Evolutionary conservation across 2,797 vertebrate genomes (phyloP).

Genomic region (Pyrocephalus nanus): DNA sequence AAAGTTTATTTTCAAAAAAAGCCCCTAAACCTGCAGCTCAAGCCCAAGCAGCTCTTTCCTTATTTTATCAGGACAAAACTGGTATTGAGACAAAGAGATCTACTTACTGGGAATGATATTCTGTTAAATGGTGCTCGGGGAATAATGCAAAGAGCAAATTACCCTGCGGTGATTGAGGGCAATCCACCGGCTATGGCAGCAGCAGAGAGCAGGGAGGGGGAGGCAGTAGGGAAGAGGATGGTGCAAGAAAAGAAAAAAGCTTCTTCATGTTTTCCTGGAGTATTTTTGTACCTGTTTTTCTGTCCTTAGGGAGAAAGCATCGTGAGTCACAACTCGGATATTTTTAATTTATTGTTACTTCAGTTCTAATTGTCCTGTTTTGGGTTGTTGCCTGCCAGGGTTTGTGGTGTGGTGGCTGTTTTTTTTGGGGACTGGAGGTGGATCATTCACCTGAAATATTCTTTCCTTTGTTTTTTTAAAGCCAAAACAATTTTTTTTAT

Average conservation of each 20-base stretch:
- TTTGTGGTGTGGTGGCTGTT: not conserved
- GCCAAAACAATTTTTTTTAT: not conserved
- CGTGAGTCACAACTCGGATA: not conserved
- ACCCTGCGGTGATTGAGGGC: not conserved
- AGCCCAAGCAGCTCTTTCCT: not conserved
- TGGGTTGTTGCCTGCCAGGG: not conserved
- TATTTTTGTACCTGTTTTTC: conserved; percentile 23
- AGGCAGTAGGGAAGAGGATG: not conserved
- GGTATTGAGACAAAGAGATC: not conserved
- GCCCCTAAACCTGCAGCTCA: not conserved
- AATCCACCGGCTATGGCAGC: not conserved
- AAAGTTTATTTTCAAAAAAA: not conserved
- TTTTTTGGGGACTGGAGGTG: not conserved
- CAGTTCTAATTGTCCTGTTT: not conserved
- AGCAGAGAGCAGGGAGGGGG: not conserved
- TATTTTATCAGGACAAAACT: not conserved
- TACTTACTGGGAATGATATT: not conserved
- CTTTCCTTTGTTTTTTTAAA: not conserved
- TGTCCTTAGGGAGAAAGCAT: not conserved
- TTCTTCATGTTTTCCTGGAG: not conserved
- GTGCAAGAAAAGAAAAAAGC: not conserved
- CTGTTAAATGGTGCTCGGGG: not conserved
- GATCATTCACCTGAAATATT: not conserved
- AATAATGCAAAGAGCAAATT: not conserved
- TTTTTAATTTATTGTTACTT: not conserved